Percentiles rank a stretch among this genome's conserved stretches.
These are phyloP conservation scores for Drosophila subobscura DNA, from an alignment of 1,140 invertebrate species.

Conservation along the genomic window DNA sequence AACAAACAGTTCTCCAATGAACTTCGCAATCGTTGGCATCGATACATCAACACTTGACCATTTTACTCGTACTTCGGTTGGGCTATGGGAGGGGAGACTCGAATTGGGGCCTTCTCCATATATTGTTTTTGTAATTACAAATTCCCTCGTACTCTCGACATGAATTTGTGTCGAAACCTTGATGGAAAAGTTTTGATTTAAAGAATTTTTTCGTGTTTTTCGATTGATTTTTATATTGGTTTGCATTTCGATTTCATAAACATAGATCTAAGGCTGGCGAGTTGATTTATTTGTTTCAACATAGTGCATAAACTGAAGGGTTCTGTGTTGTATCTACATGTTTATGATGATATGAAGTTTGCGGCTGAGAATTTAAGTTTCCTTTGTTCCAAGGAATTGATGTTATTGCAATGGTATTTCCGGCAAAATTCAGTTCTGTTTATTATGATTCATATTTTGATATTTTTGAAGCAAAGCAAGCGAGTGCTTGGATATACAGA, in stretches of 20 bases:
- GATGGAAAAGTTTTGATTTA: slow-evolving; percentile 51
- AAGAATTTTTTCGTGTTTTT: slow-evolving; percentile 13
- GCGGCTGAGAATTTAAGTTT: too few relatives aligned
- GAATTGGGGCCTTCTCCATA: slow-evolving; percentile 13
- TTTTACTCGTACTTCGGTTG: slow-evolving; percentile 17
- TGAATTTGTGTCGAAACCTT: slow-evolving; percentile 67
- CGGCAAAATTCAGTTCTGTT: too few relatives aligned
- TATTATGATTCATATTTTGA: too few relatives aligned
- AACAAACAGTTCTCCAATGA: slow-evolving; percentile 15
- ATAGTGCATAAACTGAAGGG: slow-evolving; percentile 17
- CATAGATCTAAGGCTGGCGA: not conserved
- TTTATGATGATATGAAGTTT: slow-evolving; percentile 3
- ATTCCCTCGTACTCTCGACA: slow-evolving; percentile 9
- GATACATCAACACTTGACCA: slow-evolving; percentile 67
- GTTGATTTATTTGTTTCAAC: slow-evolving; percentile 42
- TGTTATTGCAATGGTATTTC: too few relatives aligned
- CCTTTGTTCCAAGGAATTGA: too few relatives aligned
- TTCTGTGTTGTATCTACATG: slow-evolving; percentile 10
- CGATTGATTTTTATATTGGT: slow-evolving; percentile 21
- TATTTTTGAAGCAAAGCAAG: too few relatives aligned
- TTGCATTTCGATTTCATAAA: slow-evolving; percentile 19
- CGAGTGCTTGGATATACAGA: too few relatives aligned
- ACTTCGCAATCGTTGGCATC: slow-evolving; percentile 57
- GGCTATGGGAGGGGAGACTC: not conserved
- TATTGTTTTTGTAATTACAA: slow-evolving; percentile 13